Evolutionary conservation across 2,888 invertebrate species (phyloP).

Genomic region (Eudasyphora cyanicolor): DNA sequence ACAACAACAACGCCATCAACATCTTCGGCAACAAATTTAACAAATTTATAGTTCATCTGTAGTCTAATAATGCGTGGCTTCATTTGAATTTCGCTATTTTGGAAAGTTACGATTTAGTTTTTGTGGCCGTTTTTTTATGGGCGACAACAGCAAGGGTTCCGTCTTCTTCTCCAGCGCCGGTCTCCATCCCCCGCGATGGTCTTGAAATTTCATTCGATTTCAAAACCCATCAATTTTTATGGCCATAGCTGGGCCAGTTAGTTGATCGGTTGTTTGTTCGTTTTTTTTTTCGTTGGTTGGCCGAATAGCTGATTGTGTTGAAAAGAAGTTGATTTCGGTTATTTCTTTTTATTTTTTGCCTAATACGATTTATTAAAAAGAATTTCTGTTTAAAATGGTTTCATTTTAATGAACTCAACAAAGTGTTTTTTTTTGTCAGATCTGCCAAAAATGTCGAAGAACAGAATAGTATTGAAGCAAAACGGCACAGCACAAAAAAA

Average conservation of each 20-base stretch:
- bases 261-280: no score
- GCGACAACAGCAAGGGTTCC: no score
- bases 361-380: constrained; percentile 30
- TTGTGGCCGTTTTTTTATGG: not conserved
- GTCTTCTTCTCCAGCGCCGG: not conserved
- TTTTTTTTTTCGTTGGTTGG: no score
- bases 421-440: constrained; percentile 22
- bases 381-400: constrained; percentile 24
- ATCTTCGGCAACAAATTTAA: constrained; percentile 47
- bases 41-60: constrained; percentile 59
- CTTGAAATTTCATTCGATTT: constrained; percentile 41
- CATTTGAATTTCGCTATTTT: constrained; percentile 63
- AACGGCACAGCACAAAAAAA: constrained; percentile 19
- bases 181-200: not conserved
- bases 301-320: not conserved
- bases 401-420: constrained; percentile 57
- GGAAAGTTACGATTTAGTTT: constrained; percentile 54
- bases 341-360: not conserved
- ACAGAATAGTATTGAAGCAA: not conserved
- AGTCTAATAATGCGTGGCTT: constrained; percentile 43
- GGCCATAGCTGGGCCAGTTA: constrained; percentile 3
- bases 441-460: constrained; percentile 35
- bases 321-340: constrained; percentile 22
- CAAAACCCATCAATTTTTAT: constrained; percentile 49
- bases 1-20: not conserved